Percentiles rank a stretch among this genome's conserved stretches.
Conservation (phyloP, 2,888 invertebrate species). For the Cerastis leucographa region DNA sequence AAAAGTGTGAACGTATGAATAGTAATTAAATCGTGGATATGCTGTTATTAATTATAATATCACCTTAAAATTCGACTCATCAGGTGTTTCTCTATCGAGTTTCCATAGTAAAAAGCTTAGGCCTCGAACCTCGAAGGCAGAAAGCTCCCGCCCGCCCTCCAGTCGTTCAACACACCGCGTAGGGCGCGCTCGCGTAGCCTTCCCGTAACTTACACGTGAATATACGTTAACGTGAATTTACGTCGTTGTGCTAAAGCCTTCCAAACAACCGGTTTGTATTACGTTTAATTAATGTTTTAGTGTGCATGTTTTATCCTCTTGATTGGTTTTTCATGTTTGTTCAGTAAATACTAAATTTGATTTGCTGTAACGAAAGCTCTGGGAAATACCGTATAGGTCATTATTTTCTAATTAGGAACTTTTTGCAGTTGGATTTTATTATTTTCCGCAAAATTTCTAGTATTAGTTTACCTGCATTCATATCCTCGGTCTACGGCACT, state of each 20-base stretch:
- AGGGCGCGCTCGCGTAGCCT: constrained; percentile 57
- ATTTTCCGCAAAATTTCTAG: no score
- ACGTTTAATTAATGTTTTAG: constrained; percentile 34
- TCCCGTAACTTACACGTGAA: constrained; percentile 26
- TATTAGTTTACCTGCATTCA: no score
- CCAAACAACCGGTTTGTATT: constrained; percentile 62
- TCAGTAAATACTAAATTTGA: constrained; percentile 17
- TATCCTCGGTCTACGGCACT: no score
- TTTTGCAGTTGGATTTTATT: not conserved
- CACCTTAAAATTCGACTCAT: not conserved
- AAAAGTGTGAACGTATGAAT: not conserved
- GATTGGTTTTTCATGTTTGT: constrained; percentile 26
- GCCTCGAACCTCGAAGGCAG: constrained; percentile 60
- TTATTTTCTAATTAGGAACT: not conserved
- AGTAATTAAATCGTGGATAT: not conserved
- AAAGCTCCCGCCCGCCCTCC: constrained; percentile 68
- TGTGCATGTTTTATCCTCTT: constrained; percentile 7
- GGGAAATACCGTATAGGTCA: constrained; percentile 6
- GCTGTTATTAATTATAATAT: not conserved
- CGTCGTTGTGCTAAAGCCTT: constrained; percentile 23
- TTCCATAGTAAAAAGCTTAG: constrained; percentile 56
- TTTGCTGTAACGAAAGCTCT: constrained; percentile 8
- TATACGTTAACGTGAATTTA: constrained; percentile 30
- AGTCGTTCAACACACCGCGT: constrained; percentile 60
- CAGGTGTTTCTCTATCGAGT: constrained; percentile 59